Percentiles rank a stretch among this genome's conserved stretches.
Conservation (phyloP, 2,113 vertebrate genomes). For the Semnornis frantzii region DNA sequence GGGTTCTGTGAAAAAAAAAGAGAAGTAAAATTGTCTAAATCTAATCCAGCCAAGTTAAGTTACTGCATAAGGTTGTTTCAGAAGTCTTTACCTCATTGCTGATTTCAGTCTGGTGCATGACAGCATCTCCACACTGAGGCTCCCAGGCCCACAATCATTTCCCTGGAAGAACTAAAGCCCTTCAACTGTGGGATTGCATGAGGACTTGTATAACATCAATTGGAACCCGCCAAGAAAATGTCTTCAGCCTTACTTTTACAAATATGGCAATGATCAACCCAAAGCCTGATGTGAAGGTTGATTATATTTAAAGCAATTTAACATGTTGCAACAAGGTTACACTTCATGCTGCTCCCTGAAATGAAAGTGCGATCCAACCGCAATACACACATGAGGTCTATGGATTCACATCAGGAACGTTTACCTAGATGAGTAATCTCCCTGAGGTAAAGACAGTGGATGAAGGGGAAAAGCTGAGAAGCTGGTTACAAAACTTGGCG, state of each 20-base stretch:
- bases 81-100: background rate
- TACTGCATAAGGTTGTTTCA: background rate
- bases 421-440: background rate
- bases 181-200: background rate
- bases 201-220: background rate
- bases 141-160: background rate
- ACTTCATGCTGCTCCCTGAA: background rate
- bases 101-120: background rate
- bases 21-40: background rate
- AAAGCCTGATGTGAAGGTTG: background rate
- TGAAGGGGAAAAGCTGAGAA: background rate
- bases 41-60: background rate
- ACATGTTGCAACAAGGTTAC: background rate
- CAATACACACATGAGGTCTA: background rate
- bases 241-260: constrained; percentile 10
- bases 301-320: background rate
- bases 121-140: background rate
- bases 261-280: constrained; percentile 41
- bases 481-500: background rate
- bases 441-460: background rate
- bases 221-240: constrained; percentile 3
- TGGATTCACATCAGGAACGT: background rate
- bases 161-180: background rate
- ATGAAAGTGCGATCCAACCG: background rate
- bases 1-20: background rate